Percentiles rank a stretch among this genome's conserved stretches.
Evolutionary conservation across 2,113 vertebrate species (phyloP).

Genomic region (Nyctereutes procyonoides): DNA sequence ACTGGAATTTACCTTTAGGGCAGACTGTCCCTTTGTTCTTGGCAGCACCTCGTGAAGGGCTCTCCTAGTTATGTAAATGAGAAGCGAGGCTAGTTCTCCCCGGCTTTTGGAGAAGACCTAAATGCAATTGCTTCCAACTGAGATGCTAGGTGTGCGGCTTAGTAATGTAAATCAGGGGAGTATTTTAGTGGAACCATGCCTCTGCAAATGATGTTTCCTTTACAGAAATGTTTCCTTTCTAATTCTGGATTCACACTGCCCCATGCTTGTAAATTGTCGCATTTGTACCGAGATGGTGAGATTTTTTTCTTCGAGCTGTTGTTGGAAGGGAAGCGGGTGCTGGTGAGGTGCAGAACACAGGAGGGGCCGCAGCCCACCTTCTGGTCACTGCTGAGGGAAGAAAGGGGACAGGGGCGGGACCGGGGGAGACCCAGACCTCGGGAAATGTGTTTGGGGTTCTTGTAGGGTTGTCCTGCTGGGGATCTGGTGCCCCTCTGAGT

Average conservation of each 20-base stretch:
- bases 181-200: constrained; percentile 9
- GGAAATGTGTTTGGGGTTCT: background rate
- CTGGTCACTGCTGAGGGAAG: background rate
- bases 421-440: background rate
- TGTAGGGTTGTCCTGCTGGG: background rate
- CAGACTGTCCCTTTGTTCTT: constrained; percentile 72
- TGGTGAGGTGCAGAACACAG: background rate
- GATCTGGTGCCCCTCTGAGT: background rate
- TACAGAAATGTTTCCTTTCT: constrained; percentile 67
- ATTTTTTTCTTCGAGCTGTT: background rate
- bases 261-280: background rate
- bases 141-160: constrained; percentile 7
- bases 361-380: background rate
- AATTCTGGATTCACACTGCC: constrained; percentile 56
- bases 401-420: background rate
- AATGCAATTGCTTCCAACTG: constrained; percentile 21
- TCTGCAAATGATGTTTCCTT: constrained; percentile 67
- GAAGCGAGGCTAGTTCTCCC: background rate
- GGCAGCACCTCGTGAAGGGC: constrained; percentile 50
- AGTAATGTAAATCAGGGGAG: constrained; percentile 73
- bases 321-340: background rate
- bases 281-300: background rate
- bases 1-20: constrained; percentile 59
- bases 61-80: constrained; percentile 74
- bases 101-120: background rate